Evolutionary conservation across 2,888 invertebrate species (phyloP).

Genomic region (Hyposoter dolosus): DNA sequence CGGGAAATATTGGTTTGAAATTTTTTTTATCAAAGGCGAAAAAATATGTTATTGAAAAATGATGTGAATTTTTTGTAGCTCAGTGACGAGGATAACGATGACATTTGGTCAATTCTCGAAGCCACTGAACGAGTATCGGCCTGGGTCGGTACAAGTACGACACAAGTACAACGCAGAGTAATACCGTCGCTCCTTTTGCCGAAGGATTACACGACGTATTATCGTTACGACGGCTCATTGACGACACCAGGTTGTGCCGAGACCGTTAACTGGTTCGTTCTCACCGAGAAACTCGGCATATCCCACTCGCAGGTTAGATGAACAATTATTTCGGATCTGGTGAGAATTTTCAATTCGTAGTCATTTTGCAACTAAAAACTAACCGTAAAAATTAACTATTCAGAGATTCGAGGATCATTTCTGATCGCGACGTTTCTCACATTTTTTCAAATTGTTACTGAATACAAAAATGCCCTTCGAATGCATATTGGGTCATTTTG

Average conservation of each 20-base stretch:
- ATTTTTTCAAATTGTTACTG: not conserved
- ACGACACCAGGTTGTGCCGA: constrained; percentile 92
- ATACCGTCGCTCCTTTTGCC: constrained; percentile 86
- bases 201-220: constrained; percentile 86
- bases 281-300: constrained; percentile 86
- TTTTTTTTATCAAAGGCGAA: not conserved
- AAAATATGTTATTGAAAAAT: not conserved
- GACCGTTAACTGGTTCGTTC: constrained; percentile 90
- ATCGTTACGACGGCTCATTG: constrained; percentile 90
- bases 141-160: constrained; percentile 72
- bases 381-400: not conserved
- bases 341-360: too few relatives aligned
- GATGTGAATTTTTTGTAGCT: constrained; percentile 70
- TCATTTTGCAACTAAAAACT: too few relatives aligned
- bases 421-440: not conserved
- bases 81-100: constrained; percentile 74
- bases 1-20: too few relatives aligned
- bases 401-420: not conserved
- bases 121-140: constrained; percentile 72
- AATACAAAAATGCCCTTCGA: not conserved
- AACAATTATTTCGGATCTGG: not conserved
- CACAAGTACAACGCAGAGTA: constrained; percentile 71
- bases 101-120: constrained; percentile 75
- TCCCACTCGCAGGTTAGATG: constrained; percentile 85
- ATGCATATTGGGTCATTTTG: too few relatives aligned